These are phyloP conservation scores for Zaprionus lineosus DNA, from an alignment of 2,888 invertebrate genomes.

Conservation along the genomic window DNA sequence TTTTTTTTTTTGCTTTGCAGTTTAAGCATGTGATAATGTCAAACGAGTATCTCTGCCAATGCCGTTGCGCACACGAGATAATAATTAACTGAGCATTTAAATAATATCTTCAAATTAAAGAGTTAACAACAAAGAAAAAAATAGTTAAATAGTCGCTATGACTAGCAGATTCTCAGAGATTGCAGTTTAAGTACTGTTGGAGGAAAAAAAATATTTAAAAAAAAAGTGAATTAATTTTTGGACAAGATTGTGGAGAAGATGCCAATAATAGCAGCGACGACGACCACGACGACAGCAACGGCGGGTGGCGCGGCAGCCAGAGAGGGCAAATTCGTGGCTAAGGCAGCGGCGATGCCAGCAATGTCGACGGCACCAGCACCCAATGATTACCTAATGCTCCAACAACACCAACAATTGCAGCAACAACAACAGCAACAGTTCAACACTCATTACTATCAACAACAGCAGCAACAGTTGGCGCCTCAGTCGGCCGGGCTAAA, in stretches of 20 bases:
- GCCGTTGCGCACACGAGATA: constrained; percentile 39
- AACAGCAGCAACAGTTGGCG: constrained; percentile 60
- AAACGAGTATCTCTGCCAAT: constrained; percentile 29
- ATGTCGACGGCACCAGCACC: constrained; percentile 36
- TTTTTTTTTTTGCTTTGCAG: constrained; percentile 35
- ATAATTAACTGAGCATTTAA: constrained; percentile 39
- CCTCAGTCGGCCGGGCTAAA: constrained; percentile 48
- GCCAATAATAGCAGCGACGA: constrained; percentile 74
- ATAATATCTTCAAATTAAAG: constrained; percentile 16
- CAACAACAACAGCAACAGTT: constrained; percentile 38
- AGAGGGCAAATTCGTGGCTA: constrained; percentile 31
- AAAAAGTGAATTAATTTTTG: constrained; percentile 20
- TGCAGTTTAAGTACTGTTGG: constrained; percentile 13
- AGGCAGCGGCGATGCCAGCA: constrained; percentile 22
- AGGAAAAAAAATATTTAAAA: constrained; percentile 4
- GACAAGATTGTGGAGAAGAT: constrained; percentile 46
- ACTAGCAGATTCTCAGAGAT: constrained; percentile 22
- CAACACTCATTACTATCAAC: constrained; percentile 51
- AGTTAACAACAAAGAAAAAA: constrained; percentile 3
- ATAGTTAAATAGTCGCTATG: constrained; percentile 28
- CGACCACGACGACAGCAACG: constrained; percentile 43
- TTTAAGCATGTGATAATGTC: constrained; percentile 27
- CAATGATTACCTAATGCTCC: constrained; percentile 68
- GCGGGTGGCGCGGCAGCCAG: constrained; percentile 43
- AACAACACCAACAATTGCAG: constrained; percentile 40